phyloP scores from a whole-genome alignment of 2,113 vertebrate genomes.

The Lamprotornis superbus region DNA sequence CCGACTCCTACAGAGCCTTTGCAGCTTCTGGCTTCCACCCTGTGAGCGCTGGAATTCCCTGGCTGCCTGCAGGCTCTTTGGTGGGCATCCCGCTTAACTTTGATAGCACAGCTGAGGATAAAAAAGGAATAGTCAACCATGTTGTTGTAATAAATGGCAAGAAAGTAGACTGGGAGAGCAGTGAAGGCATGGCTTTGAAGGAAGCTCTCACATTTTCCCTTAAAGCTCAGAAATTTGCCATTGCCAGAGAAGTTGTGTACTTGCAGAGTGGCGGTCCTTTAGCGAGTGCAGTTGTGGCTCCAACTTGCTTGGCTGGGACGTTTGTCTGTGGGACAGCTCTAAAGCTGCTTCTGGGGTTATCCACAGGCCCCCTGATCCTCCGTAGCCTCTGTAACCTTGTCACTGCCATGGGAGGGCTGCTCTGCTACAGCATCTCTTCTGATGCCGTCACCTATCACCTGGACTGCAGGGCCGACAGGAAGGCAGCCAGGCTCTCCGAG shows the following conservation, averaged over 20 bases:
- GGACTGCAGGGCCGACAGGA: constrained; percentile 82
- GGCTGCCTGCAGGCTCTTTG: constrained; percentile 81
- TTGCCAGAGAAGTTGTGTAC: constrained; percentile 85
- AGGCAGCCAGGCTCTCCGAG: constrained; percentile 77
- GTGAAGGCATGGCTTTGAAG: constrained; percentile 72
- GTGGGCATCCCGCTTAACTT: constrained; percentile 90
- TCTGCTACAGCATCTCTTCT: constrained; percentile 75
- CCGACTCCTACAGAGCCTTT: constrained; percentile 78
- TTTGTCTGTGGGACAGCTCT: constrained; percentile 76
- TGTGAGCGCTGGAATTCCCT: constrained; percentile 85
- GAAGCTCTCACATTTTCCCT: constrained; percentile 81
- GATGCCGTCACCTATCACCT: constrained; percentile 80
- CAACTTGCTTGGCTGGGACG: constrained; percentile 79
- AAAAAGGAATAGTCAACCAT: constrained; percentile 73
- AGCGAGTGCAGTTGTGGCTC: constrained; percentile 76
- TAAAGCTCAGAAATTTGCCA: constrained; percentile 85
- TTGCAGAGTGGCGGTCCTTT: constrained; percentile 74
- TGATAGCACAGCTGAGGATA: constrained; percentile 70
- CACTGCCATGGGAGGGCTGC: constrained; percentile 69
- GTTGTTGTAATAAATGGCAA: constrained; percentile 80
- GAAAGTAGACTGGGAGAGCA: constrained; percentile 82
- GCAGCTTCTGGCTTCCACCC: constrained; percentile 89
- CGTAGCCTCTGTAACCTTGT: constrained; percentile 73
- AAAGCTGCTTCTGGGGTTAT: constrained; percentile 83
- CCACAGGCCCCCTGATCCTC: constrained; percentile 69